phyloP scores from a whole-genome alignment of 2,113 vertebrate species.

The Zapus hudsonius region DNA sequence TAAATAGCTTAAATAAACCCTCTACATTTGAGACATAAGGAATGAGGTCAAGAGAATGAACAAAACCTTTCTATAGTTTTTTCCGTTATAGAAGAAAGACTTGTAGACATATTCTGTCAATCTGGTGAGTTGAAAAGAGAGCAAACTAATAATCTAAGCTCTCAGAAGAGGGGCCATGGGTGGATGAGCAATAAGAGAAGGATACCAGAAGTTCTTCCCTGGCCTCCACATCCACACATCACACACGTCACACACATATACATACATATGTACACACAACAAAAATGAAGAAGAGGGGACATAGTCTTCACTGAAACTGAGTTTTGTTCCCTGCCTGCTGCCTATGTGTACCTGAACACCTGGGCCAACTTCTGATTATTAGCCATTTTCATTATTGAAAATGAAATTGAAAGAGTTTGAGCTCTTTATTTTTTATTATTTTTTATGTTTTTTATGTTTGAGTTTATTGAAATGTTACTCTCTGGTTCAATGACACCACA shows the following conservation, averaged over 20 bases:
- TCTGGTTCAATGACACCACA: conserved; percentile 24
- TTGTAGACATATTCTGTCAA: not conserved
- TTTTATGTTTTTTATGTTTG: too few relatives aligned
- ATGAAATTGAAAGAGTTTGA: too few relatives aligned
- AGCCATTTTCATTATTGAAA: not conserved
- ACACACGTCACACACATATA: too few relatives aligned
- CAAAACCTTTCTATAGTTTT: not conserved
- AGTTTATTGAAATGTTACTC: not conserved
- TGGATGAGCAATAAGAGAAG: too few relatives aligned
- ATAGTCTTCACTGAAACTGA: not conserved
- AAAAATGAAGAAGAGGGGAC: too few relatives aligned
- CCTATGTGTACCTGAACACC: not conserved
- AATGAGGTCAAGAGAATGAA: not conserved
- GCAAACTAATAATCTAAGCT: not conserved
- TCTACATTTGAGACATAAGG: not conserved
- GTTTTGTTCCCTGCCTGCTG: not conserved
- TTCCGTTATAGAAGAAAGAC: not conserved
- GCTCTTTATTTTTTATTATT: too few relatives aligned
- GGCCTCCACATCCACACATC: too few relatives aligned
- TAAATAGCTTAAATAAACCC: not conserved
- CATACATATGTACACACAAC: too few relatives aligned
- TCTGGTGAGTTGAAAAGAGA: not conserved
- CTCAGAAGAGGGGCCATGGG: not conserved
- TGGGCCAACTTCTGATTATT: too few relatives aligned
- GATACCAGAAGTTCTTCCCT: too few relatives aligned